phyloP scores from a whole-genome alignment of 2,888 invertebrate genomes.

The Mermis nigrescens region DNA sequence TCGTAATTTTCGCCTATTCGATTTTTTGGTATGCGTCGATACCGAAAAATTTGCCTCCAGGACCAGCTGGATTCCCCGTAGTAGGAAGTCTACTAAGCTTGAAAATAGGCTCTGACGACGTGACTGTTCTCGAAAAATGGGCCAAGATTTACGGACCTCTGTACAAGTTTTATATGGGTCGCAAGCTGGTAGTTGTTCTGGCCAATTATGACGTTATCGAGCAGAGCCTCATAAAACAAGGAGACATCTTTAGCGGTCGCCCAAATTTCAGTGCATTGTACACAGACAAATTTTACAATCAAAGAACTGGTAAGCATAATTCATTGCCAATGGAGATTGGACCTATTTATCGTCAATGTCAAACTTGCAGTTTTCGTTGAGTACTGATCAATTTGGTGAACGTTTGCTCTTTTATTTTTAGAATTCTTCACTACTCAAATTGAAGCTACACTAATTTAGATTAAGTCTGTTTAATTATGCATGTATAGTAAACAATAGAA shows the following conservation, averaged over 20 bases:
- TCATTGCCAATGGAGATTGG: no score
- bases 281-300: background rate
- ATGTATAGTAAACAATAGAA: no score
- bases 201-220: slow-evolving; percentile 7
- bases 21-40: background rate
- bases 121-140: background rate
- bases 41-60: slow-evolving; percentile 1
- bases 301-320: background rate
- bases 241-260: slow-evolving; percentile 4
- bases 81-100: slow-evolving; percentile 5
- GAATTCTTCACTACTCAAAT: no score
- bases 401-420: no score
- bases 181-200: background rate
- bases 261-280: background rate
- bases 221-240: slow-evolving; percentile 1
- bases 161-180: slow-evolving; percentile 5
- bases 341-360: no score
- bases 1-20: background rate
- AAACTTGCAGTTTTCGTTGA: no score
- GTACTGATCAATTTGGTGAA: no score
- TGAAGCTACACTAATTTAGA: no score
- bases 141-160: slow-evolving; percentile 6
- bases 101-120: background rate
- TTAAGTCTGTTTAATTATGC: no score
- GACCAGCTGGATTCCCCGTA: slow-evolving; percentile 6